phyloP scores from a whole-genome alignment of 2,113 vertebrate genomes.

The Dromas ardeola region DNA sequence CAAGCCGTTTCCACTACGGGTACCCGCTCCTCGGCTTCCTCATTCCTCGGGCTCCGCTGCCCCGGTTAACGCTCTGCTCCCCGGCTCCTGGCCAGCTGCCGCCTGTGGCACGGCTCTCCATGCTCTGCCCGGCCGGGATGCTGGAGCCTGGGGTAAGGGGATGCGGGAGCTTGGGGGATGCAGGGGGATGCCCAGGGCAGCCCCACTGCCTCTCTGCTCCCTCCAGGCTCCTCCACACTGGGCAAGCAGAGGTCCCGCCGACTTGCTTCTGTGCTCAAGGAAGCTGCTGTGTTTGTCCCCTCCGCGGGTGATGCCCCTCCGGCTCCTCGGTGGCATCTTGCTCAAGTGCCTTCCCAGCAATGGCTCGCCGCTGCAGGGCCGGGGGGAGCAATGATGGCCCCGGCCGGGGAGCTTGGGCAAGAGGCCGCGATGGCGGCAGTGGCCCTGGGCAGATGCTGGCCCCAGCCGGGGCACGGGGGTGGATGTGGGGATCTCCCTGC shows the following conservation, averaged over 20 bases:
- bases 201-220: rapidly evolving
- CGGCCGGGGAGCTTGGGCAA: neutral
- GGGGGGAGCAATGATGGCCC: neutral
- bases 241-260: neutral
- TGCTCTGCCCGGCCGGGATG: neutral
- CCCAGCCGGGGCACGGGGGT: neutral
- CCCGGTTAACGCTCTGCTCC: neutral
- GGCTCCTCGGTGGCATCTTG: neutral
- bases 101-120: rapidly evolving
- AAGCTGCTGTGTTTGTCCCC: neutral
- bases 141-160: neutral
- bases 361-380: rapidly evolving
- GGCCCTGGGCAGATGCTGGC: neutral
- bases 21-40: conserved; percentile 34
- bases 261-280: neutral
- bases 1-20: conserved; percentile 37
- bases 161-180: neutral
- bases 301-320: neutral
- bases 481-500: neutral
- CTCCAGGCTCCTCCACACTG: rapidly evolving
- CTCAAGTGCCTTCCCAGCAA: conserved; percentile 46
- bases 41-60: neutral
- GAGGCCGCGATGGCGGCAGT: neutral
- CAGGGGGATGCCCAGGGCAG: neutral
- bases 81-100: neutral